These are phyloP conservation scores for Drosophila falleni DNA, from an alignment of 2,888 invertebrate genomes.

Conservation along the genomic window DNA sequence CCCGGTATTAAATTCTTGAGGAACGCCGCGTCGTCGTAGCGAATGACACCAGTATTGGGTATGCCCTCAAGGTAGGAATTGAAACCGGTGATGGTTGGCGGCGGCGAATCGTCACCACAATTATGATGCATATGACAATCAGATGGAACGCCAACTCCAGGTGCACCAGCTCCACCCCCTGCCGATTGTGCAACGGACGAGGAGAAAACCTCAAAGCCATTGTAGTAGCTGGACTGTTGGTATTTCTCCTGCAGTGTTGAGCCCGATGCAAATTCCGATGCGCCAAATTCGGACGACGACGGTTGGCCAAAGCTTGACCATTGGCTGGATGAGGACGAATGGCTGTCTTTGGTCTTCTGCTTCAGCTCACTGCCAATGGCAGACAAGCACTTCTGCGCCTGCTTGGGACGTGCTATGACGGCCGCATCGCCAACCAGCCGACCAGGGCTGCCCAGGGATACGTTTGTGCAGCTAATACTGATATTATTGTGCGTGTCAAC, in stretches of 20 bases:
- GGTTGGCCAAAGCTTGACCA: conserved; percentile 67
- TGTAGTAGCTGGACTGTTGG: conserved; percentile 84
- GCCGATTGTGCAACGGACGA: conserved; percentile 50
- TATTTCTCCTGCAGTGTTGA: conserved; percentile 82
- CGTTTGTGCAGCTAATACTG: conserved; percentile 83
- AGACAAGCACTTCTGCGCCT: conserved; percentile 80
- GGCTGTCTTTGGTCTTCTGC: conserved; percentile 83
- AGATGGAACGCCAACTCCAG: conserved; percentile 53
- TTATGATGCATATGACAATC: conserved; percentile 83
- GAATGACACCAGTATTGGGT: conserved; percentile 84
- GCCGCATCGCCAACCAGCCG: conserved; percentile 81
- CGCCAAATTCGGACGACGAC: conserved; percentile 44
- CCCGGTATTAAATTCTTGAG: conserved; percentile 85
- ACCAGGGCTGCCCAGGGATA: conserved; percentile 65
- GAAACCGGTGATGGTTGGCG: conserved; percentile 84
- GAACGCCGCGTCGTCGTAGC: conserved; percentile 85
- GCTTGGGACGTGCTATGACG: conserved; percentile 80
- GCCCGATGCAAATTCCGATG: conserved; percentile 27
- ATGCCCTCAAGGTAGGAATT: conserved; percentile 85
- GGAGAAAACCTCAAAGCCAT: conserved; percentile 83
- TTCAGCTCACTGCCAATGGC: conserved; percentile 85
- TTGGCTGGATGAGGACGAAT: conserved; percentile 58
- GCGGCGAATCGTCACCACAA: conserved; percentile 85
- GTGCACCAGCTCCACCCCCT: conserved; percentile 18
- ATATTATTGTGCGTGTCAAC: conserved; percentile 82